Conservation (phyloP, 1,140 invertebrate genomes). For the Sinella curviseta region DNA sequence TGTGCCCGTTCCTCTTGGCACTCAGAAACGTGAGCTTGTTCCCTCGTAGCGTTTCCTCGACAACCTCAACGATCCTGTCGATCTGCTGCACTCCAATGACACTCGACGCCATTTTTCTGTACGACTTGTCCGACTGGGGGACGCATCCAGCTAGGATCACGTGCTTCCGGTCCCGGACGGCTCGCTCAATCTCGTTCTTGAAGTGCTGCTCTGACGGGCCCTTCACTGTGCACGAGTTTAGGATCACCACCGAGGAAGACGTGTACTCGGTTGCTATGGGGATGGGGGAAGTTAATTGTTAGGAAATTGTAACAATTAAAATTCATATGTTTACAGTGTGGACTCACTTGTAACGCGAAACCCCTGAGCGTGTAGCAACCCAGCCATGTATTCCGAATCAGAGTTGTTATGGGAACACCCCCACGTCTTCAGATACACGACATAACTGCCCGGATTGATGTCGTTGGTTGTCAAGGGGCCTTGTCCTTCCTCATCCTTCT, state of each 20-base stretch:
- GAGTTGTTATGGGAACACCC: slow-evolving; percentile 96
- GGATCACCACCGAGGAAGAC: slow-evolving; percentile 86
- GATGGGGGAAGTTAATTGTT: too few species aligned
- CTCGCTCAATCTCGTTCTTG: slow-evolving; percentile 84
- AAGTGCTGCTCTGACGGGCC: slow-evolving; percentile 96
- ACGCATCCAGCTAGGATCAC: slow-evolving; percentile 96
- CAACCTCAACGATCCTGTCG: slow-evolving; percentile 85
- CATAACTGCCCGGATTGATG: slow-evolving; percentile 84
- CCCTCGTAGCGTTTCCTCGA: slow-evolving; percentile 90
- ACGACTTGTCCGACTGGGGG: slow-evolving; percentile 63
- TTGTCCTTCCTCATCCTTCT: background rate
- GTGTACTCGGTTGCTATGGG: slow-evolving; percentile 67
- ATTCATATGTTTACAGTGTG: background rate
- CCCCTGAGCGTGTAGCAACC: slow-evolving; percentile 81
- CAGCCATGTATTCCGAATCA: slow-evolving; percentile 97
- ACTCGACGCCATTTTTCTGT: slow-evolving; percentile 57
- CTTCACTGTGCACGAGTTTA: slow-evolving; percentile 98
- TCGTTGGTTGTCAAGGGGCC: slow-evolving; percentile 52
- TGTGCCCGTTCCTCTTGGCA: slow-evolving; percentile 59
- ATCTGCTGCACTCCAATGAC: slow-evolving; percentile 97
- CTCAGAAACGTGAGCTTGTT: slow-evolving; percentile 74
- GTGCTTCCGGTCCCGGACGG: slow-evolving; percentile 72
- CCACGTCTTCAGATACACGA: slow-evolving; percentile 94
- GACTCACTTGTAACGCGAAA: slow-evolving; percentile 71
- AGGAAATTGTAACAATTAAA: slow-evolving; percentile 29